Evolutionary conservation across 2,888 invertebrate genomes (phyloP).

Genomic region (Cyaniris semiargus): DNA sequence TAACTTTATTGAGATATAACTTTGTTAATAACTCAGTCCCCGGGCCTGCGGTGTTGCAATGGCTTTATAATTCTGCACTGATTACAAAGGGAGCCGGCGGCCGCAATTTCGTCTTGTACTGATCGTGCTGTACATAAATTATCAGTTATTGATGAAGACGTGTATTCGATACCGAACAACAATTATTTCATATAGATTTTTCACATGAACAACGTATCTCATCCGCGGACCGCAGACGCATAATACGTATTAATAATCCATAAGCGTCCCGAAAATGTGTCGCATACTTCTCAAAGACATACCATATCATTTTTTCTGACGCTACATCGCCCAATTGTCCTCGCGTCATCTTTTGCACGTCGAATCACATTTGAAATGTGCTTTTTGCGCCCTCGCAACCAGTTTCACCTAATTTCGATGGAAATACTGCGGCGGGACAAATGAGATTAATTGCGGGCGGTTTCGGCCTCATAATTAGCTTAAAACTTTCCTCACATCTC

Average conservation of each 20-base stretch:
- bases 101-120: constrained; percentile 80
- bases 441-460: constrained; percentile 62
- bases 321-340: constrained; percentile 69
- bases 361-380: constrained; percentile 57
- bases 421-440: constrained; percentile 62
- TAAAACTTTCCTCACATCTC: constrained; percentile 48
- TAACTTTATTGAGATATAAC: constrained; percentile 61
- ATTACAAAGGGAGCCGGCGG: constrained; percentile 83
- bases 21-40: constrained; percentile 60
- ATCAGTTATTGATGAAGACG: constrained; percentile 81
- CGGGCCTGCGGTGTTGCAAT: constrained; percentile 72
- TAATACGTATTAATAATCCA: constrained; percentile 20
- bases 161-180: constrained; percentile 53
- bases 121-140: constrained; percentile 79
- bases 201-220: constrained; percentile 28
- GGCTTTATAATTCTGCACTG: constrained; percentile 78
- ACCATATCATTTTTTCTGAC: constrained; percentile 45
- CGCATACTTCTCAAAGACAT: constrained; percentile 15
- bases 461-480: constrained; percentile 58
- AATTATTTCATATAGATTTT: constrained; percentile 49
- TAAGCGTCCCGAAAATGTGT: constrained; percentile 1
- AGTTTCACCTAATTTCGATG: constrained; percentile 69
- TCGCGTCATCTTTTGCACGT: constrained; percentile 74
- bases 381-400: constrained; percentile 57
- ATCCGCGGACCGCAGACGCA: not conserved